Evolutionary conservation across 1,140 invertebrate genomes (phyloP), one percentile per base, ranked within the genome.

Genomic region (Palaemon carinicauda): DNA sequence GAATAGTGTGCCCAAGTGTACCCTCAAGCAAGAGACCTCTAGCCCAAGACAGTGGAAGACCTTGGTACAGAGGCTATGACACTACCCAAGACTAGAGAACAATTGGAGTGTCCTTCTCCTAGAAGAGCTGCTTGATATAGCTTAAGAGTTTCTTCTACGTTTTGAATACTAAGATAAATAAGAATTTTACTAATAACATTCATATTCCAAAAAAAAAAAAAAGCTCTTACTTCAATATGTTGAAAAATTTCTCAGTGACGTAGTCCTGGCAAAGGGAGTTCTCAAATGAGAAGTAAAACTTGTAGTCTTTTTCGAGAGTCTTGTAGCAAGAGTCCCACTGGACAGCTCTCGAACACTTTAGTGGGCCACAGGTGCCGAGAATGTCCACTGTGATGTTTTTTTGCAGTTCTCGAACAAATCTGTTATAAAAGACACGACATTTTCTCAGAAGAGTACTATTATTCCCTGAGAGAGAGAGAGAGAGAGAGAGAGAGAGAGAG

Each of bases 221-320:
- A 29, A n/a, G 15, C 69, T 1, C 69, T 73, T 24, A 19, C 69
- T 9, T 50, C 71, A 83, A 10, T 7, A n/a, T 33, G 4, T 33
- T 31, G 54, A 84, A 84, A 53, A 84, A 77, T 24, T 84, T 84
- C 73, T 84, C 82, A 9, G 82, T 84, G 14, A 84, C 21, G 54
- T 84, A 84, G 31, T 84, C 82, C 19, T 33, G 71, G 27, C 82
- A 84, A 15, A 84, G 73, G n/a, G 82, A 84, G n/a, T 84, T 84
- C 31, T 84, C 82, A 14, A 84, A 84, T 53, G 82, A 53, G n/a
- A 84, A 21, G 19, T 84, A 84, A 27, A 84, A 84, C 74, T 84
- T 84, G 73, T 84, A 84, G 0, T 77, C 21, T 1, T 65, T 50
- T 3, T 65, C n/a, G 0, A 84, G 52, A 73, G 65, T 84, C 24